Conservation (phyloP, 2,113 vertebrate genomes). For the Rousettus leschenaultii region DNA sequence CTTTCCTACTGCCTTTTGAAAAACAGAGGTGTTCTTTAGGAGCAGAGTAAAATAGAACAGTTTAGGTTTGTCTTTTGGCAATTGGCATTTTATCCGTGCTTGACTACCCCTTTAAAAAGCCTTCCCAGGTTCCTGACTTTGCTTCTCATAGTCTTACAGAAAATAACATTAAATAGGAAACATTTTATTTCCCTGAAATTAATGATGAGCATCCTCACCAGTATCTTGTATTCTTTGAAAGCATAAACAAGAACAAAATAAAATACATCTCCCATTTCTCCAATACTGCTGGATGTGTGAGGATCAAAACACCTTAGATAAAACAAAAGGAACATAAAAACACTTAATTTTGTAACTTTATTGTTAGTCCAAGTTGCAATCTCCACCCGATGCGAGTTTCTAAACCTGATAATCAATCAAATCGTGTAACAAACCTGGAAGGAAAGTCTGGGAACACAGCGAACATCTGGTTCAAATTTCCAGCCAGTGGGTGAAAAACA, state of each 20-base stretch:
- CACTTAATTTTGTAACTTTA: not conserved
- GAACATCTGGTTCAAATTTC: conserved; percentile 34
- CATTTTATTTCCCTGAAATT: not conserved
- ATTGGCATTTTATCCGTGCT: not conserved
- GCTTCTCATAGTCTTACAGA: not conserved
- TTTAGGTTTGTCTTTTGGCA: not conserved
- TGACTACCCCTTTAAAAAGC: not conserved
- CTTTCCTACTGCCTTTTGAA: not conserved
- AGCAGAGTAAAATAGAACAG: not conserved
- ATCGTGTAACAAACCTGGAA: not conserved
- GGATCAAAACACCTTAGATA: not conserved
- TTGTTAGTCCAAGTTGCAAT: not conserved
- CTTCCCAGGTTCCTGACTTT: not conserved
- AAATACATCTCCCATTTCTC: not conserved
- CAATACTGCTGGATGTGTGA: not conserved
- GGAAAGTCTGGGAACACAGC: not conserved
- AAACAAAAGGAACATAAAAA: not conserved
- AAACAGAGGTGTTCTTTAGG: not conserved
- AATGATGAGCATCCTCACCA: not conserved
- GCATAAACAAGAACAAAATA: not conserved
- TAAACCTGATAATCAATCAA: not conserved
- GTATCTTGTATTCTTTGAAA: not conserved
- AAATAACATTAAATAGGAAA: not conserved
- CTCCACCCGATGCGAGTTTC: not conserved
- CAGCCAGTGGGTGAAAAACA: not conserved